Evolutionary conservation across 1,140 invertebrate genomes (phyloP), one percentile per base, ranked within the genome.

Genomic region (Araneus ventricosus): DNA sequence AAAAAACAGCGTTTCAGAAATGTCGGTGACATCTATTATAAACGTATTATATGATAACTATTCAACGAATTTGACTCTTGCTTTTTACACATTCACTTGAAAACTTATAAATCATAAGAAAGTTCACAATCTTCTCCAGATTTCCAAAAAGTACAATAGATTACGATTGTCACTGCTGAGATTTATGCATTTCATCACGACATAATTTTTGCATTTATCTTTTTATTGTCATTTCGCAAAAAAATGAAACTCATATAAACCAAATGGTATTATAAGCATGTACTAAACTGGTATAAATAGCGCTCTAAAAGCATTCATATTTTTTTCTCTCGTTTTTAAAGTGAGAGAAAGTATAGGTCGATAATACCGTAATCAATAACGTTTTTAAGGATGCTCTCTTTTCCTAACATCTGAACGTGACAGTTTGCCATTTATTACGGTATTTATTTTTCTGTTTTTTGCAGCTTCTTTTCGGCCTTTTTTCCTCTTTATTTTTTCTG

Each of bases 301-400:
- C 88, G 5, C 41, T 27, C 90, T 89, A 52, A 88, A 89, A 52
- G 59, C 75, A 82, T 93, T 67, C 79, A 67, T 67, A 45, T 45
- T 45, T 93, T 88, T 93, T 84, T 84, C 67, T 67, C 30, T 20
- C 7, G 0, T 63, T 4, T 63, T 34, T 20, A 37, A 63, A 88
- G 63, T 88, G 90, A 93, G 88, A 93, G 86, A 88, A 87, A 88
- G 24, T 37, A 45, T 37, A 52, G 92, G 70, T 93, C 92, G 75
- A 93, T 93, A 89, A 88, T 93, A 39, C 45, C 57, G 75, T 85
- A 93, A 93, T 93, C 92, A 93, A 93, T 93, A 93, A 93, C 92
- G 70, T 93, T 93, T 88, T 93, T 88, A 93, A 93, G 59, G 87
- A 93, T 93, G 87, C 87, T 84, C 90, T 86, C 92, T 93, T 93